phyloP scores from a whole-genome alignment of 2,113 vertebrate species.

The Mirounga angustirostris region DNA sequence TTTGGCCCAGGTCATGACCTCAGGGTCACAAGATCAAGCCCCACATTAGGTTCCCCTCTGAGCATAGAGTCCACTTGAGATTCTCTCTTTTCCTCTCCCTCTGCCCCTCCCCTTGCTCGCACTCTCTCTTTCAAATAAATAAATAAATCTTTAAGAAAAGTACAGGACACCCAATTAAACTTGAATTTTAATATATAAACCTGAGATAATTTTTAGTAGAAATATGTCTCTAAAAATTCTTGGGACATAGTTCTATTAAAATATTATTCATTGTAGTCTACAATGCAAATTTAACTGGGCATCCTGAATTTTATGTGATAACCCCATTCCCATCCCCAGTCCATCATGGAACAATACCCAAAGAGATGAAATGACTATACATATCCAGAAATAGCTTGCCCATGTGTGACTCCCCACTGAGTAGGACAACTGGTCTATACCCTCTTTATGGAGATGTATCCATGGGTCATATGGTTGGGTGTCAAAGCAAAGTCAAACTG shows the following conservation, averaged over 20 bases:
- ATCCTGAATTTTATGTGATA: not conserved
- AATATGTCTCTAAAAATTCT: not conserved
- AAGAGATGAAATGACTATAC: not conserved
- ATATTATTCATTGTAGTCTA: not conserved
- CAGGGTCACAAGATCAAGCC: not conserved
- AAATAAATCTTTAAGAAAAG: not conserved
- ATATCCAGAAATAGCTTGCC: not conserved
- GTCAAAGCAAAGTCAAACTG: not conserved
- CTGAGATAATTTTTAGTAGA: not conserved
- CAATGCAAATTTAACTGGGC: not conserved
- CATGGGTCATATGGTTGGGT: not conserved
- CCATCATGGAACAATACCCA: not conserved
- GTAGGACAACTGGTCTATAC: not conserved
- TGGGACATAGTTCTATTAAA: not conserved
- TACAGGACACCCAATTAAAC: not conserved
- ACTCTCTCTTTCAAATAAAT: not conserved
- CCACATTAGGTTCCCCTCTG: not conserved
- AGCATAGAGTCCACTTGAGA: not conserved
- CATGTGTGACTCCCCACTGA: no score
- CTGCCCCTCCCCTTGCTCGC: not conserved
- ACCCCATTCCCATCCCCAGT: not conserved
- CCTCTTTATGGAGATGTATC: not conserved
- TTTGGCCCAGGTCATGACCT: not conserved
- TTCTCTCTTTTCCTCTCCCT: not conserved
- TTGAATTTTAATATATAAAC: slow-evolving; percentile 27